Conservation (phyloP, 2,113 vertebrate genomes). For the Trochalopteron elliotii region DNA sequence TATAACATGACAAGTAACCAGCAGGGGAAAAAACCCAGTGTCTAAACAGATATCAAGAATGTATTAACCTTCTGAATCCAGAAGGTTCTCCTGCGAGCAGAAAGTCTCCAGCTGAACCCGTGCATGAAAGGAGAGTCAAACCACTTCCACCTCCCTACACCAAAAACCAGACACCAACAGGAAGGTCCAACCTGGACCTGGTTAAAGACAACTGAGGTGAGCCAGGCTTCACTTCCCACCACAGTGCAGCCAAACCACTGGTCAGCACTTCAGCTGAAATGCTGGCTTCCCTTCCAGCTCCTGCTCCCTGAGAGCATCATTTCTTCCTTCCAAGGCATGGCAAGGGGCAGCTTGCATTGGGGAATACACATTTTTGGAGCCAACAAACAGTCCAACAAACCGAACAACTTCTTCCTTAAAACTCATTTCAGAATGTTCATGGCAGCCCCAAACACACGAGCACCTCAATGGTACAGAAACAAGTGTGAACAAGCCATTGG, state of each 20-base stretch:
- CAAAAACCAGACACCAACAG: neutral
- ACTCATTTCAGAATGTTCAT: neutral
- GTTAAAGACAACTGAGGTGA: neutral
- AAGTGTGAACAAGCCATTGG: neutral
- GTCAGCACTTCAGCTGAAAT: neutral
- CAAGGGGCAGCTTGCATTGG: neutral
- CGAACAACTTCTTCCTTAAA: neutral
- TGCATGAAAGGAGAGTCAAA: neutral
- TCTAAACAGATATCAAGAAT: neutral
- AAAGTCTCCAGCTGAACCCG: neutral
- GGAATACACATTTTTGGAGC: neutral
- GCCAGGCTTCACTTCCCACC: neutral
- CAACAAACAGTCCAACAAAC: neutral
- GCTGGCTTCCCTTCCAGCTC: neutral
- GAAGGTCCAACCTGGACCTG: neutral
- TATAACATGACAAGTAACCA: neutral
- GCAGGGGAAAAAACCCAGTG: accelerated
- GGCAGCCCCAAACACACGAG: accelerated
- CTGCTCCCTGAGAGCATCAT: neutral
- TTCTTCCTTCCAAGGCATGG: neutral
- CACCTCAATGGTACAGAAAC: neutral
- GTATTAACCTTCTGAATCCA: neutral
- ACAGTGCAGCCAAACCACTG: accelerated
- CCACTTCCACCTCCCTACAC: neutral
- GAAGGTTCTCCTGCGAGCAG: neutral